Evolutionary conservation across 1,140 invertebrate species (phyloP).

Genomic region (Andrena cerasifolii): DNA sequence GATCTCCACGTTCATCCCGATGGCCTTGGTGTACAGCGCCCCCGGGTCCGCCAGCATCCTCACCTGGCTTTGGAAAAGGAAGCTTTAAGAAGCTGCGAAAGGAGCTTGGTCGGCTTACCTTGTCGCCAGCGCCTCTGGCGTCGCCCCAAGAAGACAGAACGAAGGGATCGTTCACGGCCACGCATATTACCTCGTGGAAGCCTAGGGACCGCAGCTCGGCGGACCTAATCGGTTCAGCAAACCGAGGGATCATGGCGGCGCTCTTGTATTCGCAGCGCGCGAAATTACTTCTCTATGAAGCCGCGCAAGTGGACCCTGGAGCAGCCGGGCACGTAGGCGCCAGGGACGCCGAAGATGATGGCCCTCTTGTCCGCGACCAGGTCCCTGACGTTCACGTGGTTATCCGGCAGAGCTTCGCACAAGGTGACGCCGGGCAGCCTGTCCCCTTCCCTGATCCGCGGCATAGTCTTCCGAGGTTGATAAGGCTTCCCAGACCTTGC

Average conservation of each 20-base stretch:
- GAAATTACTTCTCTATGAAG: constrained; percentile 53
- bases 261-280: too few relatives aligned
- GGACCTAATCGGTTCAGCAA: constrained; percentile 25
- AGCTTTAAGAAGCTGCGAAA: too few relatives aligned
- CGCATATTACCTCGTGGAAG: constrained; percentile 83
- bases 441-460: constrained; percentile 79
- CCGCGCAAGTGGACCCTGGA: constrained; percentile 64
- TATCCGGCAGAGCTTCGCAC: constrained; percentile 82
- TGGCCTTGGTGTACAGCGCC: constrained; percentile 82
- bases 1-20: constrained; percentile 82
- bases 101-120: too few relatives aligned
- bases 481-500: neutral
- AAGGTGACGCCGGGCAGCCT: constrained; percentile 81
- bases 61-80: constrained; percentile 72
- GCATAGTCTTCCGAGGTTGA: constrained; percentile 12
- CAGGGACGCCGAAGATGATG: constrained; percentile 84
- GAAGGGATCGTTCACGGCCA: constrained; percentile 86
- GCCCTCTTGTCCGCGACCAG: constrained; percentile 82
- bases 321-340: constrained; percentile 84
- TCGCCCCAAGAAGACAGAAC: constrained; percentile 84
- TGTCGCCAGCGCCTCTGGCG: constrained; percentile 75
- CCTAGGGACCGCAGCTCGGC: constrained; percentile 82
- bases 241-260: neutral
- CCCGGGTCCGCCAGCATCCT: constrained; percentile 84
- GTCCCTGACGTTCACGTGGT: constrained; percentile 80